Evolutionary conservation across 2,113 vertebrate species (phyloP).

Genomic region (Xiphorhynchus elegans): DNA sequence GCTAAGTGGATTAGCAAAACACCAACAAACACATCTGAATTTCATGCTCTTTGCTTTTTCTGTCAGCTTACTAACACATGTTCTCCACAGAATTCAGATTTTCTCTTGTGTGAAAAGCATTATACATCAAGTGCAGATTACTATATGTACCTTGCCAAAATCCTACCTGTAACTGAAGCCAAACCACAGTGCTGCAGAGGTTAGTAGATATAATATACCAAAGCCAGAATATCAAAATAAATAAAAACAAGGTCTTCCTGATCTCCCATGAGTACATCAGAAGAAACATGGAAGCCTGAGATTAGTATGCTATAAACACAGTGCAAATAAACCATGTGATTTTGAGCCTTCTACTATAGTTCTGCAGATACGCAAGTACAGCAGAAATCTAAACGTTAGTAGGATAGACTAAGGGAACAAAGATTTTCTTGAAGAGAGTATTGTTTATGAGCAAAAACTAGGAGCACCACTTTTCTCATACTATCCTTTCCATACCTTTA

Average conservation of each 20-base stretch:
- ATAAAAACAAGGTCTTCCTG: background rate
- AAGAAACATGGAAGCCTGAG: background rate
- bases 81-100: slow-evolving; percentile 54
- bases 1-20: slow-evolving; percentile 56
- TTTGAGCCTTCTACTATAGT: background rate
- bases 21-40: slow-evolving; percentile 51
- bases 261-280: background rate
- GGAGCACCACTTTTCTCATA: background rate
- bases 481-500: background rate
- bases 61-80: slow-evolving; percentile 20
- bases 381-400: background rate
- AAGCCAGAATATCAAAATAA: background rate
- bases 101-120: slow-evolving; percentile 12
- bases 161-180: background rate
- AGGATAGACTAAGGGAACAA: background rate
- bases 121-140: slow-evolving; percentile 1
- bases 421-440: background rate
- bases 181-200: background rate
- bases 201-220: background rate
- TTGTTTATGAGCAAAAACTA: background rate
- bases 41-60: slow-evolving; percentile 52
- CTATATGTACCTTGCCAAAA: background rate
- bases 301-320: background rate
- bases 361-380: background rate
- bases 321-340: background rate